Base-by-base conservation (phyloP, 2,888 invertebrate genomes). In the Perdita meconis region DNA sequence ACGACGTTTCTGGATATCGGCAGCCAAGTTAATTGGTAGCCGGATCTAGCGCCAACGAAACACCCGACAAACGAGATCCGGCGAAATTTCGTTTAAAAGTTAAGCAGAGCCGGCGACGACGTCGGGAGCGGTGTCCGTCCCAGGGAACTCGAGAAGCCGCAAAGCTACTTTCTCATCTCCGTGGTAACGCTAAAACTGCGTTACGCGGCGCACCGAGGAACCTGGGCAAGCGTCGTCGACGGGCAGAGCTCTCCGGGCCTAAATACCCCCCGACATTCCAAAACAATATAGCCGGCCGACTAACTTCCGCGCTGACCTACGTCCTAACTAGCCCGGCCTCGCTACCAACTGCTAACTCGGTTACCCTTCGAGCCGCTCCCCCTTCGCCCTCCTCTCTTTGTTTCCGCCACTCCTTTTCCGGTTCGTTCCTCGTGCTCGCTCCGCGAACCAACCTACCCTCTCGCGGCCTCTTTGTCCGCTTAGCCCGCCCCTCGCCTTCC, bases 21-120 rank as follows among this genome's bases (percentile, higher is more conserved):
- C 64, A 56, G 63, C 38, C 69, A 24, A n/a, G 56, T 80, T 84
- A 84, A 84, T 84, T 84, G 81, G 75, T 56, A 70, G 77, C 44
- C 63, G 56, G 67, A 47, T 59, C 65, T 51, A n/a, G 67, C 71
- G 68, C 68, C 80, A 65, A 73, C 83, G 77, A 72, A 74, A 66
- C 82, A 61, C 67, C 71, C 76, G 71, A 77, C 80, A 87, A 89
- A 89, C 84, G 87, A 88, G 90, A 89, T 89, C 82, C 83, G 81
- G 71, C 82, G 83, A 89, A 88, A 85, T 85, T 90, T 87, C 87
- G 88, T 90, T 89, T 89, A 89, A 89, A 90, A 89, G 89, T 89
- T 89, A 86, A 81, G 53, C 81, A 57, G 63, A 66, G 56, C 42
- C 60, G 68, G 8, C 57, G 44, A 34, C 64, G 55, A 34, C 40